Base-by-base conservation (phyloP, 2,113 vertebrate genomes). In the Tupaia chinensis region DNA sequence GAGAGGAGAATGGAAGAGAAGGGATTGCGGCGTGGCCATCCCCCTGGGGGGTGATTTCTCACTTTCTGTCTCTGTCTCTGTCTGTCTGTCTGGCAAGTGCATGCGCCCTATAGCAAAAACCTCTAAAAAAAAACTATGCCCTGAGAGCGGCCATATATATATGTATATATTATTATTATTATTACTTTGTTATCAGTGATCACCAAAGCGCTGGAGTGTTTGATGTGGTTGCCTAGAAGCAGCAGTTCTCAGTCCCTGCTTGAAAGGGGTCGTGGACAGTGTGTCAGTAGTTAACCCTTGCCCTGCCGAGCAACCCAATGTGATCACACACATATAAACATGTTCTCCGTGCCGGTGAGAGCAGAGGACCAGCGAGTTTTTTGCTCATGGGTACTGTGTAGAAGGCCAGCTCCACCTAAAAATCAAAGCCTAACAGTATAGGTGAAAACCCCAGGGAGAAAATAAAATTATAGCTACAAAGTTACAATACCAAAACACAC, bases 271-370 rank as follows among this genome's bases (percentile, higher is more conserved):
- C 17, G 74, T 95, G 15, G 1, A 91, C 77, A 88, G 94, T 80
- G 63, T 61, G 77, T 92, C 81, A 96, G 97, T 77, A 77, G 94
- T 97, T 97, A 97, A 97, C 96, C 96, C 97, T 97, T 90, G 96
- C 94, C 94, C 95, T 93, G 73, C 93, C 76, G 93, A 85, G 87
- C 72, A 53, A 73, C 60, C 73, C 20, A 17, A 29, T 68, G 68
- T 44, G 70, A 93, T 93, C 94, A 69, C 88, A 87, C 68, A 80
- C 53, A n/a, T 1, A 60, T 17, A 85, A 96, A 95, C 79, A 91
- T 89, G 88, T 80, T 94, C 66, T 92, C 83, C 0, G 0, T 20
- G 66, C 7, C 3, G 56, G 22, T 0, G 0, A 87, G 94, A 85
- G 89, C 89, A 93, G 53, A 94, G 16, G 8, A 82, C n/a, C 68